A percentile compares a stretch with the other conserved stretches of the same genome.
These are phyloP conservation scores for Lathronympha strigana DNA, from an alignment of 2,888 invertebrate species.

Conservation along the genomic window DNA sequence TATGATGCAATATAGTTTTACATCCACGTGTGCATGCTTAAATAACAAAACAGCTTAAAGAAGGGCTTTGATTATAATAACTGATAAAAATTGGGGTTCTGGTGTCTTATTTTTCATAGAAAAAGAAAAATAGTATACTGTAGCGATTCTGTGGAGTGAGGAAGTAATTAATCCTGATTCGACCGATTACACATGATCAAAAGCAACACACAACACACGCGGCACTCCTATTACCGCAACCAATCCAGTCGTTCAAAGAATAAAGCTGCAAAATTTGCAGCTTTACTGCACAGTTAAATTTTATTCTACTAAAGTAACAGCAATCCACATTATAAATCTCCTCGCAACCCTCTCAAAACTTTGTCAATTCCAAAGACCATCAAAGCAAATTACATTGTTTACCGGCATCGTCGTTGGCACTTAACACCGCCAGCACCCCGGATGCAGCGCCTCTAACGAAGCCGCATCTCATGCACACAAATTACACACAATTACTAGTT, in stretches of 20 bases:
- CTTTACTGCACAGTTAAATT: background rate
- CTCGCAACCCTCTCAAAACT: conserved; percentile 36
- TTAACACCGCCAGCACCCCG: conserved; percentile 38
- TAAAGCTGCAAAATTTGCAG: background rate
- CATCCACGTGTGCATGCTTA: background rate
- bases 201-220: no score
- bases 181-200: no score
- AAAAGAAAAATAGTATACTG: no score
- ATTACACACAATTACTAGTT: conserved; percentile 66
- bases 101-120: no score
- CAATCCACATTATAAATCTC: conserved; percentile 29
- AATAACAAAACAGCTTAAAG: background rate
- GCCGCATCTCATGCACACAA: conserved; percentile 67
- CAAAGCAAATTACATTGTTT: conserved; percentile 40
- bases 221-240: no score
- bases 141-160: no score
- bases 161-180: no score
- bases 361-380: conserved; percentile 37
- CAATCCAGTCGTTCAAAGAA: no score
- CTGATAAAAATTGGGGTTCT: no score
- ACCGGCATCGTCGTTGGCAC: conserved; percentile 31
- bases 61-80: no score
- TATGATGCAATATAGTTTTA: background rate
- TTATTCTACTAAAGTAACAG: background rate
- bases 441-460: conserved; percentile 57